These are phyloP conservation scores for Epistrophe grossulariae DNA, from an alignment of 2,888 invertebrate species.

Conservation along the genomic window DNA sequence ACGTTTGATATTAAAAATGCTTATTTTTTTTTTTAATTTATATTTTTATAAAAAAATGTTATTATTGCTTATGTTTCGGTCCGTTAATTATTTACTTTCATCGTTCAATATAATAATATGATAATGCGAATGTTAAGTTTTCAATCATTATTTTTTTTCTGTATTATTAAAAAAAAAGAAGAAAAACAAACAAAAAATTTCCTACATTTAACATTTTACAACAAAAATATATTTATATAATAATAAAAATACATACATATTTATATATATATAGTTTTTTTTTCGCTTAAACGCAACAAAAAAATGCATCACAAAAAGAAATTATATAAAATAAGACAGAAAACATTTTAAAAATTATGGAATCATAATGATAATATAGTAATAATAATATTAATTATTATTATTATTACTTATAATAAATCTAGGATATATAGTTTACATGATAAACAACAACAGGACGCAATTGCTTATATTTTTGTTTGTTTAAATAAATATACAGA, in stretches of 20 bases:
- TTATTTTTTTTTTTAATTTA: neutral
- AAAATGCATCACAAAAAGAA: conserved; percentile 64
- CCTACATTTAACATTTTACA: conserved; percentile 59
- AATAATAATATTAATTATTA: conserved; percentile 19
- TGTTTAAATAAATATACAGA: conserved; percentile 66
- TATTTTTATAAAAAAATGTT: conserved; percentile 39
- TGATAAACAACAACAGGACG: conserved; percentile 75
- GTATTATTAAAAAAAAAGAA: neutral
- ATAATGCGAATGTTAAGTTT: conserved; percentile 58
- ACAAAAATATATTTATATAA: conserved; percentile 59
- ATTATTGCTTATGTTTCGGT: conserved; percentile 73
- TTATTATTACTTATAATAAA: conserved; percentile 49
- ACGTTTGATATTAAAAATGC: conserved; percentile 30
- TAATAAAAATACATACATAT: conserved; percentile 26
- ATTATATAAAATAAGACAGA: conserved; percentile 8
- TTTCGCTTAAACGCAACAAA: conserved; percentile 56
- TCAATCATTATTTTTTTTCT: conserved; percentile 8
- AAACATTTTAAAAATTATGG: conserved; percentile 48
- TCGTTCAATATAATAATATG: conserved; percentile 34
- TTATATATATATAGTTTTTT: too few species aligned
- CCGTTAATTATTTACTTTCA: conserved; percentile 45
- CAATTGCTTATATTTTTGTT: conserved; percentile 61
- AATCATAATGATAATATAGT: conserved; percentile 54
- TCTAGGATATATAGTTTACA: conserved; percentile 71
- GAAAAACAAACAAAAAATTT: conserved; percentile 55